Conservation (phyloP, 2,113 vertebrate genomes). For the Saimiri boliviensis region DNA sequence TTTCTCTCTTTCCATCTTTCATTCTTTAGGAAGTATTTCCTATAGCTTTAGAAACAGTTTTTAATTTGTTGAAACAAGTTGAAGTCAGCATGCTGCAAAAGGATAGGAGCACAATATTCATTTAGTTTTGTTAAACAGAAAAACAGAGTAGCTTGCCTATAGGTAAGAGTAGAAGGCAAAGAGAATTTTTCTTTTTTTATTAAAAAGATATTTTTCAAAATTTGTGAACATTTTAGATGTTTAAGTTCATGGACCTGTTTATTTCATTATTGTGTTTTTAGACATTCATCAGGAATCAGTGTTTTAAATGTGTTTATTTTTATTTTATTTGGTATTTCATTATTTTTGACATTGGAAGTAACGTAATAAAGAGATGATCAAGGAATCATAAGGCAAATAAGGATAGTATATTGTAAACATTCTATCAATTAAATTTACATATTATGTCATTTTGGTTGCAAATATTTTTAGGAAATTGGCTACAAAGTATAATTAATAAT, state of each 20-base stretch:
- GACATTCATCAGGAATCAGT: not conserved
- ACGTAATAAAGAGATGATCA: not conserved
- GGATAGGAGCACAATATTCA: not conserved
- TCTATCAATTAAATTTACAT: not conserved
- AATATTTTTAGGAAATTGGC: not conserved
- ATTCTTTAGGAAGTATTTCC: not conserved
- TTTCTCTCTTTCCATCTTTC: rapidly evolving
- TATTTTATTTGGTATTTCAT: not conserved
- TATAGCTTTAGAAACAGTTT: not conserved
- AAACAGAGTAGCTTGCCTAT: not conserved
- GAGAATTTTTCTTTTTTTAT: not conserved
- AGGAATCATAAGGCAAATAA: not conserved
- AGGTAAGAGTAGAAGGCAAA: not conserved
- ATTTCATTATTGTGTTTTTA: not conserved
- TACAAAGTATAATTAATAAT: not conserved
- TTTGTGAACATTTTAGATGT: not conserved
- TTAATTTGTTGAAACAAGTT: not conserved
- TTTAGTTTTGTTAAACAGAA: not conserved
- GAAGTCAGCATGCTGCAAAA: not conserved
- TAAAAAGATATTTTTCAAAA: not conserved
- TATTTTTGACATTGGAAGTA: not conserved
- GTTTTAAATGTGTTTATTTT: not conserved
- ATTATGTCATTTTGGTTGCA: not conserved
- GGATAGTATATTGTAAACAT: not conserved
- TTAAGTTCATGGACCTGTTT: not conserved